phyloP scores from a whole-genome alignment of 2,888 invertebrate genomes.

The Drosophila suboccidentalis region DNA sequence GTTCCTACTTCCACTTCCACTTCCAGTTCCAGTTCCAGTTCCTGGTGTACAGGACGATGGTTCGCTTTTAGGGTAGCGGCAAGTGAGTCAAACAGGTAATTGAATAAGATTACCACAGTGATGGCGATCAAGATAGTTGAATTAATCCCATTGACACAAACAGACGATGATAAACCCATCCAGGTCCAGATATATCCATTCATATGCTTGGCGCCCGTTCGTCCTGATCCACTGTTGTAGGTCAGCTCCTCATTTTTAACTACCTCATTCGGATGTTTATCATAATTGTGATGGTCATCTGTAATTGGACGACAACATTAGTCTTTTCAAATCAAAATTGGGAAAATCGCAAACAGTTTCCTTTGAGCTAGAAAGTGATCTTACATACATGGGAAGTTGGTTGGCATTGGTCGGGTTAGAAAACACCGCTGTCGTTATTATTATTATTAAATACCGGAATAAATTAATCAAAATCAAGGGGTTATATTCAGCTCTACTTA shows the following conservation, averaged over 20 bases:
- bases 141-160: slow-evolving; percentile 16
- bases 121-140: slow-evolving; percentile 12
- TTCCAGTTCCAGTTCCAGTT: slow-evolving; percentile 2
- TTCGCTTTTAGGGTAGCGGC: background rate
- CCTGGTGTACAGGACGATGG: slow-evolving; percentile 1
- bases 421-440: slow-evolving; percentile 6
- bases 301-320: slow-evolving; percentile 28
- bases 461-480: background rate
- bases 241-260: slow-evolving; percentile 97
- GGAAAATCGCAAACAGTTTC: background rate
- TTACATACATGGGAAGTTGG: slow-evolving; percentile 69
- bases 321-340: background rate
- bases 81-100: slow-evolving; percentile 17
- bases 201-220: slow-evolving; percentile 4
- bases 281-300: slow-evolving; percentile 90
- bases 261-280: slow-evolving; percentile 95
- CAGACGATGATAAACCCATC: slow-evolving; percentile 6
- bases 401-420: slow-evolving; percentile 40
- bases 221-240: slow-evolving; percentile 87
- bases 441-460: background rate
- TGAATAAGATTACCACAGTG: slow-evolving; percentile 26
- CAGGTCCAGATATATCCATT: slow-evolving; percentile 25
- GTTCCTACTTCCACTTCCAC: background rate
- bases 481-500: background rate
- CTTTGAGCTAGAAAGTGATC: slow-evolving; percentile 17